Conservation (phyloP, 2,113 vertebrate species). For the Indicator maculatus region DNA sequence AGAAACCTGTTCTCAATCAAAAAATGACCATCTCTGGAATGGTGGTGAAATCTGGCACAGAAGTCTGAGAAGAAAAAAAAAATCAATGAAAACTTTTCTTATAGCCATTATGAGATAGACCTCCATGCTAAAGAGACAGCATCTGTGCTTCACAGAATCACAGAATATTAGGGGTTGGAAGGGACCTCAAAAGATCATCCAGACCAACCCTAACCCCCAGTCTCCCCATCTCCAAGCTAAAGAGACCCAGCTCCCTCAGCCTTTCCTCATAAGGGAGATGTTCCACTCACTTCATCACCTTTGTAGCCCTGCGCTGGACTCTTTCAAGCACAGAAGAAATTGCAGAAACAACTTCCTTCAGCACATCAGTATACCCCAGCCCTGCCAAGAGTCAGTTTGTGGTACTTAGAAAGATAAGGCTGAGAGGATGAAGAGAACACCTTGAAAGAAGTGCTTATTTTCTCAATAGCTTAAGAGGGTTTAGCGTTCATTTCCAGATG, state of each 20-base stretch:
- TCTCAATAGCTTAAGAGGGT: background rate
- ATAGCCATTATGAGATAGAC: background rate
- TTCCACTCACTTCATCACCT: too few species aligned
- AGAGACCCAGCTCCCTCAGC: too few species aligned
- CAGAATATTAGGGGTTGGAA: too few species aligned
- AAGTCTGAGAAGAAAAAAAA: background rate
- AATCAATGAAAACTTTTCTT: background rate
- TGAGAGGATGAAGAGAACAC: background rate
- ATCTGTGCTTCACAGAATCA: background rate
- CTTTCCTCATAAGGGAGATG: too few species aligned
- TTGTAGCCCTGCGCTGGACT: too few species aligned
- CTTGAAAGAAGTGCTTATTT: background rate
- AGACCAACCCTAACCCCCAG: too few species aligned
- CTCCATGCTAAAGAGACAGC: background rate
- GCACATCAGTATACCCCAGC: background rate
- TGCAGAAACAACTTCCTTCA: background rate
- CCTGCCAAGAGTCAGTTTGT: background rate
- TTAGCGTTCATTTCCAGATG: constrained; percentile 12
- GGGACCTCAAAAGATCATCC: too few species aligned
- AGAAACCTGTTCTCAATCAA: background rate
- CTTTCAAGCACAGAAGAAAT: background rate
- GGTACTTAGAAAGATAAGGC: background rate
- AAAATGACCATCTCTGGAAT: background rate
- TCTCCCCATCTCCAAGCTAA: too few species aligned
- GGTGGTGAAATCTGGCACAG: background rate